These are phyloP conservation scores for Ophioninae sp. DNA, from an alignment of 2,888 invertebrate genomes.

Conservation along the genomic window DNA sequence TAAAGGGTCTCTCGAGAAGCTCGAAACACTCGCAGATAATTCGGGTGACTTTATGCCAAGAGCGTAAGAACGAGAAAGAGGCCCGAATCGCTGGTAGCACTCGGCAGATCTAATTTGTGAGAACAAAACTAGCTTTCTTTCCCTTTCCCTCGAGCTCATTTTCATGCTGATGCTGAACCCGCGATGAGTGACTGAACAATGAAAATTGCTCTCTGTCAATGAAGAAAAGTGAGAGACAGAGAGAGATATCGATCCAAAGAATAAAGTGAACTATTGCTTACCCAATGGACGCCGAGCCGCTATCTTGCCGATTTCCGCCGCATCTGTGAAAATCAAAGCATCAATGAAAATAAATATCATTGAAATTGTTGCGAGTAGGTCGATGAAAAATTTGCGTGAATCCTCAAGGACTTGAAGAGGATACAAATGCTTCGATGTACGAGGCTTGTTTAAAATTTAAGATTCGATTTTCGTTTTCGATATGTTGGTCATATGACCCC, in stretches of 20 bases:
- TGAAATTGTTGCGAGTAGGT: conserved; percentile 12
- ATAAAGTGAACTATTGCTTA: conserved; percentile 66
- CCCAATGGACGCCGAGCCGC: conserved; percentile 75
- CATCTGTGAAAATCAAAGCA: conserved; percentile 70
- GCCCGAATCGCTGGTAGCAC: conserved; percentile 23
- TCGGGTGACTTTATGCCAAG: conserved; percentile 53
- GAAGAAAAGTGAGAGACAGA: conserved; percentile 3
- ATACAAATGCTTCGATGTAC: background rate
- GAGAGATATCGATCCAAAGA: background rate
- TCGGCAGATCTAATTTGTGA: conserved; percentile 52
- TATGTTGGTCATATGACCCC: too few relatives aligned
- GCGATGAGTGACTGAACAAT: conserved; percentile 18
- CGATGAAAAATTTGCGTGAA: background rate
- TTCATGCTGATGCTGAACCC: conserved; percentile 34
- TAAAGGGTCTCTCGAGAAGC: conserved; percentile 20
- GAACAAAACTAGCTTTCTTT: conserved; percentile 35
- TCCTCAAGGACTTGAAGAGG: background rate
- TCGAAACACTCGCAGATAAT: conserved; percentile 49
- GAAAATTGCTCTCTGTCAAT: conserved; percentile 30
- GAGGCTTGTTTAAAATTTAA: background rate
- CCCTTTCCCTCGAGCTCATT: conserved; percentile 34
- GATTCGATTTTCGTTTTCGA: too few relatives aligned
- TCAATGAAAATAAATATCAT: conserved; percentile 19
- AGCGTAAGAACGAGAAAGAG: conserved; percentile 34
- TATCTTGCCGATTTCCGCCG: conserved; percentile 61